Evolutionary conservation across 92 coral and sea anemone genomes (phyloP), one percentile per base, ranked within the genome.

Genomic region (Isaurus tuberculatus): DNA sequence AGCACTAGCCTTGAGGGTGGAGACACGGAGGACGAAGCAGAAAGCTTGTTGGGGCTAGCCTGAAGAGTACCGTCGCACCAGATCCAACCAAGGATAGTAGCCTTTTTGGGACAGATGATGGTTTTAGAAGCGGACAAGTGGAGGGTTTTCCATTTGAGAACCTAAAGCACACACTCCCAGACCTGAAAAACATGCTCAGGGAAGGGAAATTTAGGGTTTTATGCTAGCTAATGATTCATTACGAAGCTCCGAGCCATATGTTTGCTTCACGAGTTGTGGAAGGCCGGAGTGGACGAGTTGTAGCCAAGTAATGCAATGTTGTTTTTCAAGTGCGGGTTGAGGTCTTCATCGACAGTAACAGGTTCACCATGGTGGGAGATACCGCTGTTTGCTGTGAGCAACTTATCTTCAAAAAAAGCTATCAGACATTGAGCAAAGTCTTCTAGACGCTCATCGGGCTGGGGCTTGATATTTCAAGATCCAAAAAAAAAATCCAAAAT

Each of bases 261-360:
- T 64, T 79, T 89, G 88, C 80, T 86, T 86, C 29, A 91, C 88
- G 13, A 85, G 71, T 51, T 51, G 60, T 15, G 60, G 60, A 14
- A 84, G 72, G 57, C 89, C 93, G 5, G 89, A 86, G 85, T 92
- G 91, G 22, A 92, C 78, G 30, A 89, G 88, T 58, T 78, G 84
- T 19, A 91, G 78, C 91, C 89, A 83, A 81, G 67, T 25, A 86
- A 63, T 0, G 86, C 78, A 7, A 89, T 69, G 22, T 81, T 89
- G 87, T 91, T 91, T 67, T 91, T 87, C 19, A 91, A 79, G 63
- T 84, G 79, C 7, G 87, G 94, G 22, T 19, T 51, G 60, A 89
- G 72, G 40, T 86, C 90, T 71, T 91, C 88, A 44, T 91, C 90
- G 4, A 19, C 86, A 14, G 83, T 51, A 19, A 88, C 83, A 0